Evolutionary conservation across 2,888 invertebrate genomes (phyloP).

Genomic region (Cryptocephalus primarius): DNA sequence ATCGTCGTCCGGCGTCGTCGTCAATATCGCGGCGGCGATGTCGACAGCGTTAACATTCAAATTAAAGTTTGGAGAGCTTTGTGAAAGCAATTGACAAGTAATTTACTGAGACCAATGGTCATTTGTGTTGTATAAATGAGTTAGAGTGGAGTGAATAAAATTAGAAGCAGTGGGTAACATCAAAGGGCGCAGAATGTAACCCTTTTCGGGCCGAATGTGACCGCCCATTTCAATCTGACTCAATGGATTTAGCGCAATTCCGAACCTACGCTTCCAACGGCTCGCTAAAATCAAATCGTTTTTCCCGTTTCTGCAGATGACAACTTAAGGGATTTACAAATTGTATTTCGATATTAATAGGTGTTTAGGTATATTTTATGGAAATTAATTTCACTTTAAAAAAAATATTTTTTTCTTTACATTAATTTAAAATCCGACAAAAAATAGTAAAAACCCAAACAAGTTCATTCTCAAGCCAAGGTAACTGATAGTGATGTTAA

Average conservation of each 20-base stretch:
- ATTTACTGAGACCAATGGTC: conserved; percentile 34
- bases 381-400: conserved; percentile 13
- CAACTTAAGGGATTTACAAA: too few species aligned
- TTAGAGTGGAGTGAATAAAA: conserved; percentile 32
- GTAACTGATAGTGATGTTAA: too few species aligned
- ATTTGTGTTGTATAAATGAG: conserved; percentile 33
- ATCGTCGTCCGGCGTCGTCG: too few species aligned
- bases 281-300: too few species aligned
- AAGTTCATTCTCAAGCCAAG: too few species aligned
- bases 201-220: conserved; percentile 15
- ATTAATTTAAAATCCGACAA: too few species aligned
- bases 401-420: too few species aligned
- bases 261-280: neutral
- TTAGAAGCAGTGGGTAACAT: conserved; percentile 31
- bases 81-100: conserved; percentile 34
- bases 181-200: conserved; percentile 25
- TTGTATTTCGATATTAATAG: too few species aligned
- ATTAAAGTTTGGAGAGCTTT: conserved; percentile 30
- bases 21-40: too few species aligned
- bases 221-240: conserved; percentile 12
- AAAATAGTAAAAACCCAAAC: too few species aligned
- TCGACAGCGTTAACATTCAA: conserved; percentile 23
- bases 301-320: too few species aligned
- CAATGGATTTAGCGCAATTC: conserved; percentile 4
- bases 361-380: too few species aligned